Conservation (phyloP, 2,113 vertebrate genomes). For the Aegithalos caudatus region DNA sequence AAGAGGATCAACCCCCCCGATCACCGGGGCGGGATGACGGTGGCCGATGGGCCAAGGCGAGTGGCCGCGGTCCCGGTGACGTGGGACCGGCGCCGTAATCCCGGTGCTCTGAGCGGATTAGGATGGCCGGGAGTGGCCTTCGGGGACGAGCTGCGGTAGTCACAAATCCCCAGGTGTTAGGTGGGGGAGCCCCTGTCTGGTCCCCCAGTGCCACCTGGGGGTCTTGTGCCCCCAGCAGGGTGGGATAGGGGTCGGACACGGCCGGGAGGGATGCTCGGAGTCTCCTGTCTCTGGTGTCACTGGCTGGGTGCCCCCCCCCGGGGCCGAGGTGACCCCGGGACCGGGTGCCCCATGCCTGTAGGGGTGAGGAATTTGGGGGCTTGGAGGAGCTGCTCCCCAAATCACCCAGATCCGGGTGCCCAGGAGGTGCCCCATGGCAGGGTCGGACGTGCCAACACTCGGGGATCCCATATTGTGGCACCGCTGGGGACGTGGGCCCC, state of each 20-base stretch:
- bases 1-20: not conserved
- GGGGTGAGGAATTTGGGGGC: not conserved
- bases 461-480: fast-evolving
- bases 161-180: not conserved
- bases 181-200: not conserved
- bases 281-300: not conserved
- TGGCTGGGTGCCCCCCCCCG: fast-evolving
- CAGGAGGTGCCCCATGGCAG: not conserved
- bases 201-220: not conserved
- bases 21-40: not conserved
- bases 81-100: not conserved
- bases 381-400: not conserved
- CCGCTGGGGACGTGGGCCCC: not conserved
- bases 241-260: not conserved
- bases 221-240: not conserved
- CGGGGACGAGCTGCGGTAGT: not conserved
- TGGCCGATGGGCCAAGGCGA: not conserved
- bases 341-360: fast-evolving
- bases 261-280: not conserved
- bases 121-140: not conserved
- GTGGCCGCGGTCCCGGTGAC: not conserved
- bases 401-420: not conserved
- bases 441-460: no score
- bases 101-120: conserved; percentile 24
- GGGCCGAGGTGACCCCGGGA: not conserved